These are phyloP conservation scores for Pangasius larnaudii DNA, from an alignment of 2,797 vertebrate genomes.

Conservation along the genomic window DNA sequence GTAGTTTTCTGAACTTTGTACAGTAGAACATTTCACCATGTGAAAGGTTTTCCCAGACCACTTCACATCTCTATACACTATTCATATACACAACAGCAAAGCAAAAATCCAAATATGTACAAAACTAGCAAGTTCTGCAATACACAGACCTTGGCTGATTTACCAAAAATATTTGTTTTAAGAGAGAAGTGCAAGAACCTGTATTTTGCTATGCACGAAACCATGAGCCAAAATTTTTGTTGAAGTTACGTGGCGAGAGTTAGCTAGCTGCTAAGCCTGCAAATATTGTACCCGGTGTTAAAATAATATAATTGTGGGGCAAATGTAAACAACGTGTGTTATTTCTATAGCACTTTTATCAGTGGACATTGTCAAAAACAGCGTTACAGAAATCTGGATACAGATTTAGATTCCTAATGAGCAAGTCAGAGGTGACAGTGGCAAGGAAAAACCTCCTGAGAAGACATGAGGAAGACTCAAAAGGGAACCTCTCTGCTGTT, in stretches of 20 bases:
- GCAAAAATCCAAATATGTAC: neutral
- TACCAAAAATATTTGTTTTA: neutral
- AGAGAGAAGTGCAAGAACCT: neutral
- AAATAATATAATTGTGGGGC: neutral
- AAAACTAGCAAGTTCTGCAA: neutral
- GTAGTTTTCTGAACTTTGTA: neutral
- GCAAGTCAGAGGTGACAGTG: neutral
- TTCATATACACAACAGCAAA: neutral
- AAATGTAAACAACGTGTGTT: neutral
- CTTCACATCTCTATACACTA: neutral
- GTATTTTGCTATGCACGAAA: neutral
- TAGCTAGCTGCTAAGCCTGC: neutral
- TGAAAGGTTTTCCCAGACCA: neutral
- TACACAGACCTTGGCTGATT: neutral
- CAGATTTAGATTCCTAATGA: neutral
- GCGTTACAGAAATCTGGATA: neutral
- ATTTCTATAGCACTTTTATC: neutral
- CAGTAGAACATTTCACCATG: neutral
- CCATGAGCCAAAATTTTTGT: neutral
- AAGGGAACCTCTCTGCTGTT: neutral
- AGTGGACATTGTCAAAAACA: neutral
- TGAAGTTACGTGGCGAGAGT: neutral
- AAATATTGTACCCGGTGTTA: neutral
- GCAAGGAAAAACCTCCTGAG: neutral
- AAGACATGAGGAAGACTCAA: neutral